A percentile compares a stretch with the other conserved stretches of the same genome.
Conservation (phyloP, 1,140 invertebrate species). For the Panagrolaimus sp. region DNA sequence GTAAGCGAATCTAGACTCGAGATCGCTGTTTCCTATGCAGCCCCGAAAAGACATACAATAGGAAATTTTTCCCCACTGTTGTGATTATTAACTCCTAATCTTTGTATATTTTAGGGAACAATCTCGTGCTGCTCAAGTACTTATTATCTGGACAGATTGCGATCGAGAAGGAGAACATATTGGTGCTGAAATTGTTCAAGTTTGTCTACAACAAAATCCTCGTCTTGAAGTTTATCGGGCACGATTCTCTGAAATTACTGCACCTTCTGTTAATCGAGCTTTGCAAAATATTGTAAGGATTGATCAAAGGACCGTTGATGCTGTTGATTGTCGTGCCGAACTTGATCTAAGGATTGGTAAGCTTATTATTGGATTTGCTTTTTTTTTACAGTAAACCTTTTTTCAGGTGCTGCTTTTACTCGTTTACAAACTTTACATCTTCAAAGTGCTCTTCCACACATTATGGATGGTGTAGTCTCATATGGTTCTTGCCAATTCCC, state of each 20-base stretch:
- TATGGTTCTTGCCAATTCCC: slow-evolving; percentile 97
- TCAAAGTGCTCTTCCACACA: slow-evolving; percentile 60
- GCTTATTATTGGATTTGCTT: too few relatives aligned
- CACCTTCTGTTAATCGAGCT: slow-evolving; percentile 72
- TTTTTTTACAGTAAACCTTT: too few relatives aligned
- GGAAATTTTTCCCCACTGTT: too few relatives aligned
- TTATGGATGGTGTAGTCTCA: slow-evolving; percentile 72
- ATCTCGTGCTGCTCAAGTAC: slow-evolving; percentile 69
- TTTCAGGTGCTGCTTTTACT: slow-evolving; percentile 82
- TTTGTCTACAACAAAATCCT: slow-evolving; percentile 68
- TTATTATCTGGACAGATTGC: slow-evolving; percentile 99
- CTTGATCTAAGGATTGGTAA: slow-evolving; percentile 83
- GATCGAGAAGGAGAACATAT: slow-evolving; percentile 99
- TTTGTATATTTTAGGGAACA: slow-evolving; percentile 74
- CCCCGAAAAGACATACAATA: too few relatives aligned
- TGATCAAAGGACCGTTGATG: slow-evolving; percentile 79
- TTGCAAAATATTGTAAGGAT: slow-evolving; percentile 73
- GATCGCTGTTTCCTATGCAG: too few relatives aligned
- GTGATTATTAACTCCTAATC: too few relatives aligned
- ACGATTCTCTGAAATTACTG: slow-evolving; percentile 94
- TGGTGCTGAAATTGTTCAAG: slow-evolving; percentile 91
- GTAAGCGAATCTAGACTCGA: slow-evolving; percentile 29
- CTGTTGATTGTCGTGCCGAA: slow-evolving; percentile 82
- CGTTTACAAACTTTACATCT: slow-evolving; percentile 89
- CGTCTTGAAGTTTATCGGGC: slow-evolving; percentile 66